These are phyloP conservation scores for Myiozetetes cayanensis DNA, from an alignment of 2,113 vertebrate species.

Conservation along the genomic window DNA sequence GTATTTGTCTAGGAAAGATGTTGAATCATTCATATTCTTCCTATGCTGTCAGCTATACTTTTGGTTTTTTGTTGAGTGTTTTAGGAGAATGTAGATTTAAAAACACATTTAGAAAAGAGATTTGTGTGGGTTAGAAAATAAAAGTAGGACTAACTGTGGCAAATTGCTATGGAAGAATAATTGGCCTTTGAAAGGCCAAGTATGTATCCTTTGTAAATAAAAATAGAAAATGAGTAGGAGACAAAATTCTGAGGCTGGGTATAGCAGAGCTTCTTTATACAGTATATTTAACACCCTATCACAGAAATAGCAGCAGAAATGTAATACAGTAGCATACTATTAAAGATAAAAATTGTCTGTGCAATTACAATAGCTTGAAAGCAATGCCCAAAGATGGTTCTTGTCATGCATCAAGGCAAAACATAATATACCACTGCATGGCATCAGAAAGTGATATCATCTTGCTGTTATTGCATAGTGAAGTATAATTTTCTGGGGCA, in stretches of 20 bases:
- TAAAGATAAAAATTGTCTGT: background rate
- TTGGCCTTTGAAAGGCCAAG: background rate
- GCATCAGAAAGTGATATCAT: background rate
- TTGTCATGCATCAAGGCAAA: background rate
- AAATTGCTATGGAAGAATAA: background rate
- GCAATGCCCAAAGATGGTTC: background rate
- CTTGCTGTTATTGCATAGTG: background rate
- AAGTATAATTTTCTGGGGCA: background rate
- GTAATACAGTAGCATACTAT: background rate
- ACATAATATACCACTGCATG: background rate
- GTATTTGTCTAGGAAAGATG: background rate
- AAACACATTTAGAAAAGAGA: background rate
- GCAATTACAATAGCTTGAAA: constrained; percentile 5
- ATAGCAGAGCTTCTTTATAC: background rate
- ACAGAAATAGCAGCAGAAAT: background rate
- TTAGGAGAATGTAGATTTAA: background rate
- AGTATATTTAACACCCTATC: background rate
- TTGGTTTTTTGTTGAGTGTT: background rate
- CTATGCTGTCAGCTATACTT: background rate
- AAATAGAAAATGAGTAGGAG: background rate
- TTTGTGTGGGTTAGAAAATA: background rate
- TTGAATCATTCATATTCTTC: background rate
- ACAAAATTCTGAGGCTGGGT: background rate
- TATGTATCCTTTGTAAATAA: background rate
- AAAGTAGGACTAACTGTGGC: background rate